Base-by-base conservation (phyloP, 2,797 vertebrate genomes). In the Chromobotia macracanthus region DNA sequence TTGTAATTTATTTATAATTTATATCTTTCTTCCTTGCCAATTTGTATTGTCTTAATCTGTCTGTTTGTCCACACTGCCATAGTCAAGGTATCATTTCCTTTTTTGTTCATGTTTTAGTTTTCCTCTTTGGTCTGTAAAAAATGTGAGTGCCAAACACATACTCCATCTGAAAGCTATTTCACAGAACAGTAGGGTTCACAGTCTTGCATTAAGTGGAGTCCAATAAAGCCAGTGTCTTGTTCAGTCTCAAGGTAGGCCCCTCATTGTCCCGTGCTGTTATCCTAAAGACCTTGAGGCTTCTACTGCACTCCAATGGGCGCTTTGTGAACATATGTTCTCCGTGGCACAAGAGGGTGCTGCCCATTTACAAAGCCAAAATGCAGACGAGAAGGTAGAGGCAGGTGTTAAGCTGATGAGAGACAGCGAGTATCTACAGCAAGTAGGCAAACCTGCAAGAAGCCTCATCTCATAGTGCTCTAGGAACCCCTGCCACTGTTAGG, bases 41-140 rank as follows among this genome's bases (percentile, higher is more conserved):
- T n/a, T n/a, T n/a, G n/a, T n/a, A n/a, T n/a, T n/a, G n/a, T n/a
- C n/a, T n/a, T n/a, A n/a, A n/a, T 69, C 65, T 51, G 56, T 55
- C 66, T 46, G 55, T 66, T 56, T 55, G 50, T 83, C 63, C n/a
- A 50, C 67, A 46, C 72, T 81, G 21, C 31, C 23, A 58, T 58
- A 70, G 65, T 77, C 66, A 82, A 71, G 38, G 65, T 55, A 61
- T 31, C 61, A 19, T 63, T 67, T 63, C 87, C 79, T 77, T 11
- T 72, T 78, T 68, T 67, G 83, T 92, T 94, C 92, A 35, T 75
- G 31, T 61, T 60, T 74, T 56, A 41, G 88, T 91, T 92, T 94
- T 96, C 91, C 93, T 99, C 97, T 98, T 99, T 99, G 97, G 97
- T 98, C 97, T 96, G 96, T 97, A 93, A 95, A 95, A 95, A 94